Conservation (phyloP, 2,888 invertebrate species). For the Eremobia ochroleuca region DNA sequence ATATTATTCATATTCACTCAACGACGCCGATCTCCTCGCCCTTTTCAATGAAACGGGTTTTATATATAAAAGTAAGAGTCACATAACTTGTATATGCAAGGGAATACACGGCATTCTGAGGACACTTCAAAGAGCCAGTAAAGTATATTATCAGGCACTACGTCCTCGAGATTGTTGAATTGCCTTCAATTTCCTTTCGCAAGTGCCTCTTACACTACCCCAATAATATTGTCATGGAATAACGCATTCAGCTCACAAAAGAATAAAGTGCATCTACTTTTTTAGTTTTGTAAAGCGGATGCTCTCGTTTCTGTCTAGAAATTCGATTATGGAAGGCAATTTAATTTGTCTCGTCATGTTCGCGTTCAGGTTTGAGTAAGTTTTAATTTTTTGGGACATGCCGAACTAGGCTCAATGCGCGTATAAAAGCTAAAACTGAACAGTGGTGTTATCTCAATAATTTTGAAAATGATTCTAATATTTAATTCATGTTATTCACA, state of each 20-base stretch:
- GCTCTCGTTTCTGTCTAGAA: conserved; percentile 18
- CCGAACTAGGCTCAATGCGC: conserved; percentile 6
- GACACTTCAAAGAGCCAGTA: conserved; percentile 74
- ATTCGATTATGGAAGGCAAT: conserved; percentile 29
- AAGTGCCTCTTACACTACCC: conserved; percentile 71
- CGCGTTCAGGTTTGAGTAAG: conserved; percentile 24
- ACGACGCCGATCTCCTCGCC: conserved; percentile 59
- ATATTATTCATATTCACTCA: conserved; percentile 64
- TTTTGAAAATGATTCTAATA: neutral
- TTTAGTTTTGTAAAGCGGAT: conserved; percentile 26
- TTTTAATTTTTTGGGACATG: conserved; percentile 45
- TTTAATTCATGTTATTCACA: conserved; percentile 7
- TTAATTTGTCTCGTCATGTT: conserved; percentile 33
- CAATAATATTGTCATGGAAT: conserved; percentile 73
- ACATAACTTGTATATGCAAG: conserved; percentile 61
- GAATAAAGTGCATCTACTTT: conserved; percentile 48
- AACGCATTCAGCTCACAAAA: conserved; percentile 70
- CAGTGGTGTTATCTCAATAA: conserved; percentile 2
- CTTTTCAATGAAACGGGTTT: conserved; percentile 61
- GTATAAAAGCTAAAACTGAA: conserved; percentile 6
- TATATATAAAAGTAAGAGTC: conserved; percentile 64
- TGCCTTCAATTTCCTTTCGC: conserved; percentile 78
- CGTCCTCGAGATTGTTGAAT: conserved; percentile 76
- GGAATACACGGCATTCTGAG: conserved; percentile 63
- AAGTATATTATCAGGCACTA: conserved; percentile 76